A percentile compares a stretch with the other conserved stretches of the same genome.
Evolutionary conservation across 2,797 vertebrate genomes (phyloP).

Genomic region (Onychomys leucogaster): DNA sequence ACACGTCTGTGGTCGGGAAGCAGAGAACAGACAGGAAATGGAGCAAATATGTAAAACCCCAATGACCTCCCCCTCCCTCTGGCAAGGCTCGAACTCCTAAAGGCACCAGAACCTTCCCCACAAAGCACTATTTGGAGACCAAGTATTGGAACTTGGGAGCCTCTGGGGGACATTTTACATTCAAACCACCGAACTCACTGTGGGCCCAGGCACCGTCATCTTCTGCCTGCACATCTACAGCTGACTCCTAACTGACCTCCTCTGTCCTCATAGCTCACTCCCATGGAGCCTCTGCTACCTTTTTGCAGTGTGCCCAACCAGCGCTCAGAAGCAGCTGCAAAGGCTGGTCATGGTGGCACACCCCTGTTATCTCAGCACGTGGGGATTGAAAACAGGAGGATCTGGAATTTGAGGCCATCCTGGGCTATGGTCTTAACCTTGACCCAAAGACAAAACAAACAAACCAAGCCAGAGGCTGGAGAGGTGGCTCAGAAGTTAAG

Average conservation of each 20-base stretch:
- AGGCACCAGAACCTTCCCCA: not conserved
- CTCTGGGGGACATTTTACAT: not conserved
- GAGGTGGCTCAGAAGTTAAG: not conserved
- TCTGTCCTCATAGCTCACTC: not conserved
- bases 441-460: not conserved
- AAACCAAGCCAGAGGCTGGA: not conserved
- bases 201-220: rapidly evolving
- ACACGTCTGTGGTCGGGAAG: too few relatives aligned
- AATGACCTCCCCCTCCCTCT: not conserved
- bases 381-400: not conserved
- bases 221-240: not conserved
- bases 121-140: not conserved
- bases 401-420: not conserved
- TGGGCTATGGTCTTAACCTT: not conserved
- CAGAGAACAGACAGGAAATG: not conserved
- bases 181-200: not conserved
- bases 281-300: not conserved
- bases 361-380: not conserved
- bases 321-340: not conserved
- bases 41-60: not conserved
- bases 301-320: not conserved
- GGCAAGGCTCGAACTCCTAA: not conserved
- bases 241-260: not conserved
- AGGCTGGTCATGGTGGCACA: too few relatives aligned
- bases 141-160: not conserved